Conservation (phyloP, 2,888 invertebrate species). For the Cotesia congregata region DNA sequence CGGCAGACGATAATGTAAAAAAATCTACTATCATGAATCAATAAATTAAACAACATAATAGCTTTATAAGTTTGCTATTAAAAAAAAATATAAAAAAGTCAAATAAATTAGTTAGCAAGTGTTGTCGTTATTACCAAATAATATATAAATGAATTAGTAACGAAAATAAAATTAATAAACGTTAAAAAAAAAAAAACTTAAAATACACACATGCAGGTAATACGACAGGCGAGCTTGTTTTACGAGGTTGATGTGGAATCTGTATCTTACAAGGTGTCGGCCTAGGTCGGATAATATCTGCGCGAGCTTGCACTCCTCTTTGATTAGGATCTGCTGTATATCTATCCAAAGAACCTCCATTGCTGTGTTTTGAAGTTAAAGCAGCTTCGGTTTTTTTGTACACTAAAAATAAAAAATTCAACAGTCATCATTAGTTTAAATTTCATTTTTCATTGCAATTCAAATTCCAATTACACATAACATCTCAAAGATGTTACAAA, state of each 20-base stretch:
- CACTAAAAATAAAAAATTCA: constrained; percentile 56
- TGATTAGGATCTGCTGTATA: constrained; percentile 88
- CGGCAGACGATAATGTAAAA: neutral
- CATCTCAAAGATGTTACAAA: constrained; percentile 1
- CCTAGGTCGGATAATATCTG: constrained; percentile 83
- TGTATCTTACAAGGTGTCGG: constrained; percentile 76
- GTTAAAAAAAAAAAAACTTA: constrained; percentile 5
- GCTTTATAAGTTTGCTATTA: neutral
- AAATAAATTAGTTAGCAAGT: neutral
- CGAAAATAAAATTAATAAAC: constrained; percentile 3
- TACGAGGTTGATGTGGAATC: constrained; percentile 65
- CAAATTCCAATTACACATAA: constrained; percentile 15
- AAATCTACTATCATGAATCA: neutral
- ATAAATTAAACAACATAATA: neutral
- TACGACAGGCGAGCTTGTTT: constrained; percentile 66
- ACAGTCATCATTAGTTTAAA: neutral
- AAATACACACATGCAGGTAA: constrained; percentile 68
- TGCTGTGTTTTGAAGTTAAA: constrained; percentile 68
- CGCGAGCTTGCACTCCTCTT: constrained; percentile 77
- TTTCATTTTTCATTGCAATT: neutral
- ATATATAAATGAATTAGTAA: neutral
- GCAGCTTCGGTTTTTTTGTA: constrained; percentile 68
- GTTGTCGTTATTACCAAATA: neutral
- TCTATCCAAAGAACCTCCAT: constrained; percentile 71
- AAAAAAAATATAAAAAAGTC: neutral